Base-by-base conservation (phyloP, 2,113 vertebrate species). In the Microcebus ravelobensis region DNA sequence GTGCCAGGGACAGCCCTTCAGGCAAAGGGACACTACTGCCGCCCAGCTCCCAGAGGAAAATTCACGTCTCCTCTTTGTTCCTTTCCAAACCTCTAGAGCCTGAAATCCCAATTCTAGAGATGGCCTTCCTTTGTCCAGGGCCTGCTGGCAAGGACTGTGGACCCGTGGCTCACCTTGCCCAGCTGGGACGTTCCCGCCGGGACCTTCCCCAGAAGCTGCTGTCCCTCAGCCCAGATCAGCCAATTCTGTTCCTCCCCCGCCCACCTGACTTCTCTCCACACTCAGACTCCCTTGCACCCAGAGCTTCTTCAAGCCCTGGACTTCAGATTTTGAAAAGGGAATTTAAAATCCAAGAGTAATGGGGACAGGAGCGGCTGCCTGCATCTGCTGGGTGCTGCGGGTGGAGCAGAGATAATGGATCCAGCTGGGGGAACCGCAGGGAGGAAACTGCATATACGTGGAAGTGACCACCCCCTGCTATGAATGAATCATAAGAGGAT, bases 381-480 rank as follows among this genome's bases (percentile, higher is more conserved):
- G 77, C 96, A 55, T 50, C 96, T 91, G 87, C 85, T 57, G 5
- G 4, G 34, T 93, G 68, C 67, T 82, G 87, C 83, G 97, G 95
- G 89, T 73, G 74, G 59, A 81, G 65, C 91, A 59, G 94, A 96
- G 91, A 90, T 90, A 95, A 95, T 77, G 87, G 97, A 97, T 45
- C 95, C 48, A 65, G 97, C 90, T 95, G 97, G 95, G 87, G 97
- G 96, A 92, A 96, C 90, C 97, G 84, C 6, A 90, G 95, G 93
- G 74, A 97, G 55, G 71, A 95, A 96, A 91, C 91, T 74, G 92
- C 93, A 95, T 95, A 79, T 93, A 80, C 85, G 48, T 87, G 97
- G 93, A 87, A 8, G 10, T 57, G 82, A 79, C 96, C 42, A 71
- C 21, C 89, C 97, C 79, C 59, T 87, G 34, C 91, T 4, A 0